Evolutionary conservation across 2,797 vertebrate genomes (phyloP).

Genomic region (Euphonia xanthogaster): DNA sequence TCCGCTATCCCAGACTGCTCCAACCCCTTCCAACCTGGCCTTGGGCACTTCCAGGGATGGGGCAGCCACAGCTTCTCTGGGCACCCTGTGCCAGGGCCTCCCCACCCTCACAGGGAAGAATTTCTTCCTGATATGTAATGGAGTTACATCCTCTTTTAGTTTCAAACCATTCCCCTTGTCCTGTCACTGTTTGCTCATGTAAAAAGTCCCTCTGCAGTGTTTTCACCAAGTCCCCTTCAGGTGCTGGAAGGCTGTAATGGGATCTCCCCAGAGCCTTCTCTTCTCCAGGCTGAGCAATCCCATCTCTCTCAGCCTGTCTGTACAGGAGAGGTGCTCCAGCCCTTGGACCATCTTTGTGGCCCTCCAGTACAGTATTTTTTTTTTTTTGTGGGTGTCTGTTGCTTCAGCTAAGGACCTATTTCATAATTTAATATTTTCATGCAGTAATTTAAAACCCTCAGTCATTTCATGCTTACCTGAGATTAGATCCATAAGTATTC

Average conservation of each 20-base stretch:
- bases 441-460: neutral
- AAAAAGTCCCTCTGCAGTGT: neutral
- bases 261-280: neutral
- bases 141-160: neutral
- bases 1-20: neutral
- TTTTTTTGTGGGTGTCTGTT: neutral
- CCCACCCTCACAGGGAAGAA: fast-evolving
- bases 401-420: neutral
- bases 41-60: neutral
- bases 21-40: fast-evolving
- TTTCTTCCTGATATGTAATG: neutral
- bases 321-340: neutral
- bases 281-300: neutral
- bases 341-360: neutral
- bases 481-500: neutral
- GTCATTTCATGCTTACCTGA: neutral
- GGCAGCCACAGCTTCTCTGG: neutral
- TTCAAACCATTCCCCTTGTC: neutral
- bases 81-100: neutral
- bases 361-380: neutral
- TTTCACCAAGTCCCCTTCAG: neutral
- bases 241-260: neutral
- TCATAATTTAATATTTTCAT: neutral
- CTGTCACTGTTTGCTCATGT: fast-evolving
- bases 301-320: neutral